Conservation (phyloP, 2,113 vertebrate species). For the Camelus dromedarius region DNA sequence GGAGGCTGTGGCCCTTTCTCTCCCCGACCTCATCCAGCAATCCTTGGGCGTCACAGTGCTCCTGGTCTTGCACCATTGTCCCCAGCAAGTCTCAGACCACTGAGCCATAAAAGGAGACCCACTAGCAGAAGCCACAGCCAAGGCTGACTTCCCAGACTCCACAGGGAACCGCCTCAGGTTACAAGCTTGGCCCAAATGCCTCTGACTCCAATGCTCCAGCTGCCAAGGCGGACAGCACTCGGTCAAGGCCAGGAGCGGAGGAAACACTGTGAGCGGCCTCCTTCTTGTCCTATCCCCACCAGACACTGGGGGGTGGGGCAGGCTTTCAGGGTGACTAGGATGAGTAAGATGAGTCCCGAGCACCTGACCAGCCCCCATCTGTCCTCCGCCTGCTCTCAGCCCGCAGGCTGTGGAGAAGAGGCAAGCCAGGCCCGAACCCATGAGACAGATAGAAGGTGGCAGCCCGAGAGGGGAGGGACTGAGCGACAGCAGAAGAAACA, state of each 20-base stretch:
- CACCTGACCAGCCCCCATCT: not conserved
- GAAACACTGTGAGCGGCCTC: not conserved
- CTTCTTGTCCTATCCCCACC: not conserved
- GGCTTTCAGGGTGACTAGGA: not conserved
- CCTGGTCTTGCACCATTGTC: not conserved
- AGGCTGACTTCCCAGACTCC: not conserved
- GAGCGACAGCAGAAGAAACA: not conserved
- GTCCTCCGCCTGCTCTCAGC: not conserved
- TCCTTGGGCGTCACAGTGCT: not conserved
- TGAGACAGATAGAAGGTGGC: not conserved
- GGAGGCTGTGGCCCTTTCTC: not conserved
- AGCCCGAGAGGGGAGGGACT: not conserved
- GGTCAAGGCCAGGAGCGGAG: not conserved
- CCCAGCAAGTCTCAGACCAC: not conserved
- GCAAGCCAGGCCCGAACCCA: not conserved
- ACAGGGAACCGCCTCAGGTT: constrained; percentile 45
- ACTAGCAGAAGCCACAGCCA: not conserved
- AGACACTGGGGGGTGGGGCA: not conserved
- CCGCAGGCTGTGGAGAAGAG: not conserved
- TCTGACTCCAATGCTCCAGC: constrained; percentile 21
- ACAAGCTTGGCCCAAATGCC: not conserved
- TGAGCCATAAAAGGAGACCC: constrained; percentile 19
- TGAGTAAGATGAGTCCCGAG: not conserved
- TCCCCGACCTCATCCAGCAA: not conserved
- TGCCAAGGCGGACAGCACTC: constrained; percentile 25